Evolutionary conservation across 2,113 vertebrate genomes (phyloP).

Genomic region (Zonotrichia leucophrys): DNA sequence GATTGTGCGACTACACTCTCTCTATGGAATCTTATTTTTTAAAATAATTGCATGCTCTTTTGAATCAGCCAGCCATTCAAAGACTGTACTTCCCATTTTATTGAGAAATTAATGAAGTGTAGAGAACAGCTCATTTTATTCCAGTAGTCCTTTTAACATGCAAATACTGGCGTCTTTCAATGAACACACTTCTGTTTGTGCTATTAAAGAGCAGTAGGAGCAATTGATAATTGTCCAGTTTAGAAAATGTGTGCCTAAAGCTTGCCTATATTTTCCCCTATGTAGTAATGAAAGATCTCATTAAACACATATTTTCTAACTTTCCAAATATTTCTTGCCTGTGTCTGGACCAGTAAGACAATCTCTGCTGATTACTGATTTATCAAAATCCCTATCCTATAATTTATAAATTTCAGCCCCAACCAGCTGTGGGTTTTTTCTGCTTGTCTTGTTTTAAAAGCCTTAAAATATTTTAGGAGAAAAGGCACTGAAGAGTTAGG

Average conservation of each 20-base stretch:
- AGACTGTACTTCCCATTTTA: background rate
- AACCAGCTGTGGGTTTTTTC: rapidly evolving
- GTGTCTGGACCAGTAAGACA: background rate
- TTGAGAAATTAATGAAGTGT: conserved; percentile 37
- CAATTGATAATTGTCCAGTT: background rate
- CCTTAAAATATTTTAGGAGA: background rate
- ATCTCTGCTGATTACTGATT: background rate
- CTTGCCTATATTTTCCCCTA: background rate
- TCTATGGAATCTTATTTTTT: background rate
- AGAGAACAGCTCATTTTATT: conserved; percentile 12
- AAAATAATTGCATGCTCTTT: conserved; percentile 50
- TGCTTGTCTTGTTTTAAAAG: background rate
- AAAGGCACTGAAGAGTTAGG: background rate
- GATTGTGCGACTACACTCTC: background rate
- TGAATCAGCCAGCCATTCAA: conserved; percentile 30
- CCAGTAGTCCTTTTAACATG: background rate
- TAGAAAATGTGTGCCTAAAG: background rate
- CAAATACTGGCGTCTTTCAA: background rate
- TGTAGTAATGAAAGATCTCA: background rate
- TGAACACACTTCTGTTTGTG: background rate
- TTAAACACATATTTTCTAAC: background rate
- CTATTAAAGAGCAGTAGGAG: background rate
- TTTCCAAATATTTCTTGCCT: background rate
- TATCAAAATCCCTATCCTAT: background rate
- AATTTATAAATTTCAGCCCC: background rate